Evolutionary conservation across 2,113 vertebrate species (phyloP).

Genomic region (Protomyctophum bolini): DNA sequence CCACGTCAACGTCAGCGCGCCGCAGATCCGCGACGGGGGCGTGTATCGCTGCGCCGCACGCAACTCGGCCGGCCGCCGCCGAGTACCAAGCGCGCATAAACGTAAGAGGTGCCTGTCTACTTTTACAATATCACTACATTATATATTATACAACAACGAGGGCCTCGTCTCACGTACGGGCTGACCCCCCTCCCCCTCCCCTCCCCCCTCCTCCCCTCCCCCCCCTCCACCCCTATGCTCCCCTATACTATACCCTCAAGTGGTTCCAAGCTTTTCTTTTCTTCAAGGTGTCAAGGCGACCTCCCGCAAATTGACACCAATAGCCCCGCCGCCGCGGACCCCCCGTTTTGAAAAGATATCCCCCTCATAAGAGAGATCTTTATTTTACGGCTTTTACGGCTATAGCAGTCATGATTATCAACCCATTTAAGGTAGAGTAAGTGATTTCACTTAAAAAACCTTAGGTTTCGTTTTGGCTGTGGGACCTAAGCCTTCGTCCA

Average conservation of each 20-base stretch:
- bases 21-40: slow-evolving; percentile 96
- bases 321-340: no score
- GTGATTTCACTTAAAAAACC: no score
- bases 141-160: slow-evolving; percentile 84
- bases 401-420: no score
- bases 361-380: no score
- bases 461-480: no score
- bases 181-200: slow-evolving; percentile 61
- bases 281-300: no score
- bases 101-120: slow-evolving; percentile 99
- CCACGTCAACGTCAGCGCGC: slow-evolving; percentile 94
- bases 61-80: slow-evolving; percentile 98
- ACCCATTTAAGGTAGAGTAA: no score
- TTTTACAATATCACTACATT: slow-evolving; percentile 99
- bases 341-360: no score
- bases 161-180: slow-evolving; percentile 78
- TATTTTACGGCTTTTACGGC: no score
- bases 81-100: slow-evolving; percentile 99
- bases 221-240: slow-evolving; percentile 37
- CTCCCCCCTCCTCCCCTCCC: slow-evolving; percentile 16
- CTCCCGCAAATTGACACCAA: no score
- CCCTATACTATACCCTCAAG: slow-evolving; percentile 31
- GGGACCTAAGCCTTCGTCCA: no score
- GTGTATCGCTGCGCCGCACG: slow-evolving; percentile 98
- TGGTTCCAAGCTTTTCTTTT: neutral